phyloP scores from a whole-genome alignment of 2,797 vertebrate species.

The Myripristis jacobus region DNA sequence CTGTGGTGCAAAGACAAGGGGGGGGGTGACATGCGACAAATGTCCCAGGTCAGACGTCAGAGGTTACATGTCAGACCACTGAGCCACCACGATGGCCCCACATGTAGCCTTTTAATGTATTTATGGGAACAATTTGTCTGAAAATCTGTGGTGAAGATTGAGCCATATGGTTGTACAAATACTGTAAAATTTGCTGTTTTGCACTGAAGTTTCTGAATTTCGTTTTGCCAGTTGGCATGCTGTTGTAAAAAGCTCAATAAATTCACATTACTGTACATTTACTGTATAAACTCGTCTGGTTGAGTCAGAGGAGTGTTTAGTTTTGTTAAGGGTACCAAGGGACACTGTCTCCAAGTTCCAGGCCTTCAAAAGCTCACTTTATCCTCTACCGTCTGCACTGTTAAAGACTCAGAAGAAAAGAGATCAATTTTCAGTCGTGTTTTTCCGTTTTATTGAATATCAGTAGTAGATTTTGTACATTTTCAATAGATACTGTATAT shows the following conservation, averaged over 20 bases:
- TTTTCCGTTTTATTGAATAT: slow-evolving; percentile 74
- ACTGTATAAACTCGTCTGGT: background rate
- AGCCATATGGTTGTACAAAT: slow-evolving; percentile 15
- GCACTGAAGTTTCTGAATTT: slow-evolving; percentile 1
- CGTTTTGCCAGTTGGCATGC: background rate
- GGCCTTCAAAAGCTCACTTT: too few species aligned
- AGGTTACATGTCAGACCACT: too few species aligned
- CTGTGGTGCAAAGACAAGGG: too few species aligned
- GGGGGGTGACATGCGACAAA: too few species aligned
- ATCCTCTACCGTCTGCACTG: background rate
- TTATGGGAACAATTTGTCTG: background rate
- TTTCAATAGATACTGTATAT: slow-evolving; percentile 50
- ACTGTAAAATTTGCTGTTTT: background rate
- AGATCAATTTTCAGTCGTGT: background rate
- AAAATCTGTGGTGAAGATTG: slow-evolving; percentile 18
- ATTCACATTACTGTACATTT: background rate
- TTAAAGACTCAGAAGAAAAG: background rate
- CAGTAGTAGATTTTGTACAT: slow-evolving; percentile 54
- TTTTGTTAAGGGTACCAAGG: background rate
- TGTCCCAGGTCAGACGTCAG: too few species aligned
- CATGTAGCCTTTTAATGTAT: background rate
- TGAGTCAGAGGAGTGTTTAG: background rate
- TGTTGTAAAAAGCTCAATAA: slow-evolving; percentile 29
- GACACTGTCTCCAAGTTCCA: background rate
- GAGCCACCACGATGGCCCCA: too few species aligned